Evolutionary conservation across 2,888 invertebrate species (phyloP), one percentile per base, ranked within the genome.

Genomic region (Linyphia triangularis): DNA sequence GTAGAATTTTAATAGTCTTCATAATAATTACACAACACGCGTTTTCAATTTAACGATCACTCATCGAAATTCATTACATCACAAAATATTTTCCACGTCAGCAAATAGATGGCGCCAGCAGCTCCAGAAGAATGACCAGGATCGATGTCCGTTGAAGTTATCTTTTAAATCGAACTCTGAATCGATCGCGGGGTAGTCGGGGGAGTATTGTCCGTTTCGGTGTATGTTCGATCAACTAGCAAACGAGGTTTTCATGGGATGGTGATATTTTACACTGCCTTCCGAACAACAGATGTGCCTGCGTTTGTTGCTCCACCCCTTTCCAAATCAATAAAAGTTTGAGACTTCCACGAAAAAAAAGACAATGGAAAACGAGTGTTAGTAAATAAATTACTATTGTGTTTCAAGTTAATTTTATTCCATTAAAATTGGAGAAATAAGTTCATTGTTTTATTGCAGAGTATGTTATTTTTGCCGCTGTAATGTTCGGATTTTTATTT

Each of bases 61-160:
- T 51, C 13, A 51, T 51, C 51, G 16, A 51, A 16, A n/a, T 51
- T n/a, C 30, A n/a, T 63, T n/a, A 65, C 1, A 6, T 10, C 28
- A 69, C 28, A 6, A 59, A 75, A 40, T 77, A 77, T 24, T 16
- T 63, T n/a, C 19, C 19, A n/a, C 6, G 13, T 16, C n/a, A n/a
- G 4, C 30, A 61, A 72, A 63, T 13, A 86, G 86, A 86, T 86
- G 86, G 86, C 86, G 73, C 26, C 6, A 73, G 57, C 26, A 61
- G 86, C 51, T 28, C 70, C 22, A 22, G 26, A 37, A 33, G 19
- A 24, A 16, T 51, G 43, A 43, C 26, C 4, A n/a, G 73, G 75
- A 84, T 84, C 83, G 73, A 84, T 84, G 83, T 84, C 78, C 73
- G 73, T 81, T 67, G 73, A 78, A 73, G 86, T 86, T 79, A 86